Evolutionary conservation across 2,113 vertebrate species (phyloP).

Genomic region (Hemibagrus wyckioides): DNA sequence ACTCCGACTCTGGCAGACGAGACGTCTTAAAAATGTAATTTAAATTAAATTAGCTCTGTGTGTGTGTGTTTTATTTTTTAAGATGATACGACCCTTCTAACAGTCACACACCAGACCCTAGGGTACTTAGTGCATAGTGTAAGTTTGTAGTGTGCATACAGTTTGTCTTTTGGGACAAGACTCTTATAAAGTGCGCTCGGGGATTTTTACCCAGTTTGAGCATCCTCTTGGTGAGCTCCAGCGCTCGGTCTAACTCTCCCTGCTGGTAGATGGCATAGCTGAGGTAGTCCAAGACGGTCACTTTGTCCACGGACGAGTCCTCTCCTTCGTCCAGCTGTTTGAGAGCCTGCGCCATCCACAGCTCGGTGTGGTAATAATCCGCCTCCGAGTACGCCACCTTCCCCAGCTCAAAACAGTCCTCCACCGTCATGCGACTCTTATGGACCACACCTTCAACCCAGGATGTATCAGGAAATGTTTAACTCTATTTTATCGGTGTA

Average conservation of each 20-base stretch:
- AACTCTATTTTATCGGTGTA: too few relatives aligned
- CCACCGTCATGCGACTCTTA: constrained; percentile 87
- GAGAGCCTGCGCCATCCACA: constrained; percentile 96
- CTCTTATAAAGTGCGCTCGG: too few relatives aligned
- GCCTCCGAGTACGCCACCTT: constrained; percentile 92
- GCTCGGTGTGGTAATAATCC: constrained; percentile 96
- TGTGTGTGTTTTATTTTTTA: too few relatives aligned
- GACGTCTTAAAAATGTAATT: too few relatives aligned
- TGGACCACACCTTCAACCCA: constrained; percentile 81
- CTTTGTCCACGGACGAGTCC: constrained; percentile 86
- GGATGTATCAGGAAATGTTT: constrained; percentile 75
- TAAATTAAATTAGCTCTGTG: too few relatives aligned
- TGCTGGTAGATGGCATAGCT: constrained; percentile 78
- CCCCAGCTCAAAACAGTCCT: constrained; percentile 95
- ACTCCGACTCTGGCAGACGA: too few relatives aligned
- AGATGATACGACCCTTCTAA: too few relatives aligned
- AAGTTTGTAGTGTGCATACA: too few relatives aligned
- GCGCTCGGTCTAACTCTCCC: constrained; percentile 70
- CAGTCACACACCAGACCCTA: too few relatives aligned
- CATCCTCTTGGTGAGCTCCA: constrained; percentile 87
- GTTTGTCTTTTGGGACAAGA: too few relatives aligned
- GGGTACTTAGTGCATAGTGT: too few relatives aligned
- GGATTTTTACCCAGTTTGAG: constrained; percentile 85
- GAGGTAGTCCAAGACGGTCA: constrained; percentile 79
- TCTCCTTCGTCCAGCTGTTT: constrained; percentile 87